Base-by-base conservation (phyloP, 2,797 vertebrate species). In the Otolemur crassicaudatus region DNA sequence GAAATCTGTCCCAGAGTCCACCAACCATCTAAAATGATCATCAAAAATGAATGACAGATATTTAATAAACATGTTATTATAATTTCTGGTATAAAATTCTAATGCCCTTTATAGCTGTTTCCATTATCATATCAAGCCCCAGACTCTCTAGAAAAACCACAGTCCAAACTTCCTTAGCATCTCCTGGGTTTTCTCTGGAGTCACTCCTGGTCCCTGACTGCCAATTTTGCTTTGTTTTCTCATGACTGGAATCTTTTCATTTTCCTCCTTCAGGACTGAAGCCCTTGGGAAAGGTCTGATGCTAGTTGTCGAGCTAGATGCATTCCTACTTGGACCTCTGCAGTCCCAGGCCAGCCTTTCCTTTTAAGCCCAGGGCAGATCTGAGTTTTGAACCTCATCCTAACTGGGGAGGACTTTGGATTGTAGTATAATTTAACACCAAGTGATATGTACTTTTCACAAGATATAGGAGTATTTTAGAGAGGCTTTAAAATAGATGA, bases 1-100 rank as follows among this genome's bases (percentile, higher is more conserved):
- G 99, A 96, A 97, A 98, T 97, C 97, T 98, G 96, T 98, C 98
- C 99, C 99, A 99, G 60, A 98, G 98, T 17, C 94, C 96, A 91
- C 98, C 98, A 53, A 98, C 22, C 94, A 98, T 96, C 98, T 99
- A 93, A 73, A 98, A 98, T 37, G 7, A 75, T 81, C 63, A 90
- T 61, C 61, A 77, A 63, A 65, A 87, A 91, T 3, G 17, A 70
- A 27, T 1, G 27, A 31, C 8, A 76, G 14, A 19, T 7, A n/a
- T 2, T 91, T 70, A 89, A 63, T 72, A 63, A 69, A 23, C 25
- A 23, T 4, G 7, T 9, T 19, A 17, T 19, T 46, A 20, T 17
- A 63, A 77, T 56, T 56, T 63, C 43, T 46, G 3, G 16, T 58
- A 13, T 61, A 60, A 40, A 19, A 7, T 19, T 23, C 11, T 7